Conservation (phyloP, 2,113 vertebrate species). For the Struthidea cinerea region DNA sequence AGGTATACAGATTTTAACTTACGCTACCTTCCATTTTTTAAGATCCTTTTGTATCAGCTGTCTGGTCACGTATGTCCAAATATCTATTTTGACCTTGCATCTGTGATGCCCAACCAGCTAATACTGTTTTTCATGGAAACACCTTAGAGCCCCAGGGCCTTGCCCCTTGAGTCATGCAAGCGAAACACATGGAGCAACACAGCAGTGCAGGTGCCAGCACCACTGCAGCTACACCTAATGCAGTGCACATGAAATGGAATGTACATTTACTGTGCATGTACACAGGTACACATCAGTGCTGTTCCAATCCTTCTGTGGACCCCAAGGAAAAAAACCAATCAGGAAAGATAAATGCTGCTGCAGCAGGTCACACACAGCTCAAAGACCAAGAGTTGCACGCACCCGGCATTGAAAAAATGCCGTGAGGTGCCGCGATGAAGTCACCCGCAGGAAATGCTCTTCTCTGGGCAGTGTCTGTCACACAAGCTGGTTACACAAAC, state of each 20-base stretch:
- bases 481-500: neutral
- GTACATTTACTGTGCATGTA: neutral
- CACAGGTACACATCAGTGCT: neutral
- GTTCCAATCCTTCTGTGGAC: neutral
- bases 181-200: neutral
- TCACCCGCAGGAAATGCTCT: neutral
- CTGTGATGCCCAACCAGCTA: neutral
- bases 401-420: neutral
- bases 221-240: rapidly evolving
- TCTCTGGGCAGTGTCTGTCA: neutral
- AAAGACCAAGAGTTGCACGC: neutral
- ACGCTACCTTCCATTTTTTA: rapidly evolving
- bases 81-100: neutral
- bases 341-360: neutral
- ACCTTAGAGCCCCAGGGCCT: neutral
- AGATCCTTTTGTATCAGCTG: neutral
- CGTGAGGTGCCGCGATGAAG: neutral
- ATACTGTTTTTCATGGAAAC: neutral
- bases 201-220: neutral
- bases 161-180: neutral
- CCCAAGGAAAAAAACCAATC: neutral
- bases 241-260: neutral
- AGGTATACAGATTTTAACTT: neutral
- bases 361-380: neutral
- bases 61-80: rapidly evolving